phyloP scores from a whole-genome alignment of 92 coral and sea anemone genomes.

The Epizoanthus rinbou region DNA sequence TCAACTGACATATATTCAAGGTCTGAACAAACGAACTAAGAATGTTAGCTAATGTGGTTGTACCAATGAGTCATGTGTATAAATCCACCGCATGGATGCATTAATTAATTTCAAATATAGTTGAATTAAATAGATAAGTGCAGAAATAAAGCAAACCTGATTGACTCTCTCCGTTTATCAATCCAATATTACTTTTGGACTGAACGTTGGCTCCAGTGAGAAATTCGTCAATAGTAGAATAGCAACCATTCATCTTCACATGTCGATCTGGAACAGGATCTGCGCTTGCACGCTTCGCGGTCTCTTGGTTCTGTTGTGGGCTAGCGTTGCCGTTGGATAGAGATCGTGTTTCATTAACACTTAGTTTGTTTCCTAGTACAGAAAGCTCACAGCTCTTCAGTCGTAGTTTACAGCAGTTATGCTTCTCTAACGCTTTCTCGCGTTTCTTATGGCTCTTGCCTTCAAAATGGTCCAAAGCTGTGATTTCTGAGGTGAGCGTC shows the following conservation, averaged over 20 bases:
- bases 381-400: neutral
- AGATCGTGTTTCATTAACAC: constrained; percentile 7
- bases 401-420: constrained; percentile 19
- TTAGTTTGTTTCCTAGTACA: neutral
- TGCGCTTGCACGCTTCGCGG: constrained; percentile 6
- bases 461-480: constrained; percentile 63
- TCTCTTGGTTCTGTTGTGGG: constrained; percentile 36
- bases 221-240: constrained; percentile 27
- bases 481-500: constrained; percentile 57
- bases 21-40: no score
- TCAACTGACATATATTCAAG: no score
- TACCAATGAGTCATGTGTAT: no score
- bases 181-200: neutral
- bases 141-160: constrained; percentile 28
- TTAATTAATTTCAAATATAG: no score
- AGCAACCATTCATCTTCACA: constrained; percentile 16
- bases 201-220: neutral
- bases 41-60: no score
- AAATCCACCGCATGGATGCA: no score
- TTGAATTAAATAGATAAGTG: neutral
- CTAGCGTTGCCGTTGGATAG: constrained; percentile 40
- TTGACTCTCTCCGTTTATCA: constrained; percentile 6
- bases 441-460: constrained; percentile 61
- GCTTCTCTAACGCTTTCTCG: constrained; percentile 53
- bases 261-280: neutral